These are phyloP conservation scores for Protobothrops mucrosquamatus DNA, from an alignment of 2,113 vertebrate species.

Conservation along the genomic window DNA sequence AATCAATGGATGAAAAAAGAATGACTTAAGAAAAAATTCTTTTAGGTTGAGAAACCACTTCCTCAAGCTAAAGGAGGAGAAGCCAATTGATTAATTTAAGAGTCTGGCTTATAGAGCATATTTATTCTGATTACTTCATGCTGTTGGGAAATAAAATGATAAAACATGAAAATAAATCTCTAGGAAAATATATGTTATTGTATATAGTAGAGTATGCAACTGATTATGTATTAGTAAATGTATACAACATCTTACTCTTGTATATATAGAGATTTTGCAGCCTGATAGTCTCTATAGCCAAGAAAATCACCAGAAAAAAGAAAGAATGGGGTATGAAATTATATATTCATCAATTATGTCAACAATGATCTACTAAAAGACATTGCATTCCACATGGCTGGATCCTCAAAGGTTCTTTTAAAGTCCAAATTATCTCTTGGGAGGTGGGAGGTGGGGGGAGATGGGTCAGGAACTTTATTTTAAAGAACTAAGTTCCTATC, in stretches of 20 bases:
- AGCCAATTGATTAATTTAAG: constrained; percentile 26
- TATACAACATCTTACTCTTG: neutral
- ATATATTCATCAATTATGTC: neutral
- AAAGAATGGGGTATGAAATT: neutral
- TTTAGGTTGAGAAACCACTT: constrained; percentile 17
- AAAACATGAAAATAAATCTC: constrained; percentile 7
- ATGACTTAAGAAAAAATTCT: constrained; percentile 16
- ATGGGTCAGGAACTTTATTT: neutral
- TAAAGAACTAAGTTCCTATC: neutral
- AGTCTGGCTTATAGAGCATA: neutral
- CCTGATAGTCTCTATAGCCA: accelerated
- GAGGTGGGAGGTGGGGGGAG: neutral
- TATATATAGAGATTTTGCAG: neutral
- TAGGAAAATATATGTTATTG: neutral
- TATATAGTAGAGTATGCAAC: neutral
- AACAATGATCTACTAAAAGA: neutral
- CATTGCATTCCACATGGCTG: neutral
- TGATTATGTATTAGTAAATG: neutral
- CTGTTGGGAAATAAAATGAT: neutral
- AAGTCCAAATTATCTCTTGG: neutral
- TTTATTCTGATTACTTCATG: neutral
- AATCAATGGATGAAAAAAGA: neutral
- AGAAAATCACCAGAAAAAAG: neutral
- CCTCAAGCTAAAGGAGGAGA: neutral
- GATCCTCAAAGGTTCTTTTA: neutral